Base-by-base conservation (phyloP, 2,113 vertebrate species). In the Chinchilla lanigera region DNA sequence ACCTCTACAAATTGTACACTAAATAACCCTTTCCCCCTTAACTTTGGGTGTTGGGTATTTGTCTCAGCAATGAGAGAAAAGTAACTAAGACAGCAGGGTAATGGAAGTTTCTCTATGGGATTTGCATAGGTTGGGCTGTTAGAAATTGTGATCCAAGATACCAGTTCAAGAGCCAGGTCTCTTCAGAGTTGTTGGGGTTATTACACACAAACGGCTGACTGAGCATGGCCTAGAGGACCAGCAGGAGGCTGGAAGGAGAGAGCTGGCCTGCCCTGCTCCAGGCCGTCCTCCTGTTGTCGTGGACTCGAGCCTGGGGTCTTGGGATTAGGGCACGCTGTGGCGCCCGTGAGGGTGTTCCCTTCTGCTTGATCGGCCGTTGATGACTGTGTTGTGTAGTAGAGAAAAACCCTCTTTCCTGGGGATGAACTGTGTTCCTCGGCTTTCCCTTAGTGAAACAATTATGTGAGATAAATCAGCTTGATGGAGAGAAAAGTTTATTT, bases 321-420 rank as follows among this genome's bases (percentile, higher is more conserved):
- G n/a, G 38, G 84, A 35, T 69, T 82, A 95, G 54, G 52, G 52
- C 4, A 33, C 96, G 24, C 24, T 20, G 38, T 95, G 89, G 95
- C 90, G 20, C 4, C 92, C 81, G 16, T 17, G 44, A 71, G 87
- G 92, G 67, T 60, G 77, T 77, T 93, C 10, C 97, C 93, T 97
- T 54, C 38, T 22, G 0, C 94, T 93, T 94, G 82, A 26, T 89
- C 95, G 92, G 87, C 94, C 50, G 93, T 61, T 69, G 33, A 88
- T 93, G 69, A 47, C 41, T 80, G 47, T 95, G 7, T 89, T 90
- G 87, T 87, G 92, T 13, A 28, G 33, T 22, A 90, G 61, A 92
- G 65, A 65, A 80, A 73, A 61, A 20, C 28, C 30, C 67, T 94
- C 89, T 14, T 93, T 41, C 10, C 61, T 92, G 22, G 78, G 14